Percentiles rank a stretch among this genome's conserved stretches.
These are phyloP conservation scores for Enteromius viviparus DNA, from an alignment of 2,797 vertebrate genomes.

Conservation along the genomic window DNA sequence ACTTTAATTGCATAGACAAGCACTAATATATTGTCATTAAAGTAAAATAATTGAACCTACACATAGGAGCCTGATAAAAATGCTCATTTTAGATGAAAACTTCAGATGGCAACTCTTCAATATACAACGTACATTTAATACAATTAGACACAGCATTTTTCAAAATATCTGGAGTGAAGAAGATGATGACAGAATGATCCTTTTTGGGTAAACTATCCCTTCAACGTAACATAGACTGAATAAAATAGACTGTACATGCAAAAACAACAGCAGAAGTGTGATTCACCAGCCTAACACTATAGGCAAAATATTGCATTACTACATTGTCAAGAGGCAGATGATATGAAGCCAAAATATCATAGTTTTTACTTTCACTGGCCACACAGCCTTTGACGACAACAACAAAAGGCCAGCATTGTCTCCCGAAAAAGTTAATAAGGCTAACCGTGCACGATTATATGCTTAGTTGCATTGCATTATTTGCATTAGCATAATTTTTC, in stretches of 20 bases:
- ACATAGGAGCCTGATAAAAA: neutral
- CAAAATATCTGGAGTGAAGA: neutral
- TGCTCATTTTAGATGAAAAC: neutral
- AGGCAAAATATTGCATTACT: neutral
- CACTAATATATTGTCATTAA: neutral
- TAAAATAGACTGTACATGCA: neutral
- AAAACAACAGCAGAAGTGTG: neutral
- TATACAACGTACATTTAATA: neutral
- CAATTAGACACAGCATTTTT: neutral
- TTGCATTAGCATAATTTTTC: constrained; percentile 9
- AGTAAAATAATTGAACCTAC: neutral
- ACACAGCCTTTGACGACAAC: neutral
- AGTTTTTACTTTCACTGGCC: neutral
- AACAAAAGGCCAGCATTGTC: neutral
- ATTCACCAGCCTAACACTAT: neutral
- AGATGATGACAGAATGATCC: neutral
- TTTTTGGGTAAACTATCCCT: neutral
- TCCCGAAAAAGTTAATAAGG: neutral
- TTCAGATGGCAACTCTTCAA: too few relatives aligned
- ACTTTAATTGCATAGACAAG: neutral
- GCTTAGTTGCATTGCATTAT: neutral
- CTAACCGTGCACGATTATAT: neutral
- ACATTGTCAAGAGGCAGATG: neutral
- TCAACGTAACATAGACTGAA: neutral
- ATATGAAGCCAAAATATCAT: neutral